Evolutionary conservation across 2,113 vertebrate species (phyloP).

Genomic region (Pangasianodon hypophthalmus): DNA sequence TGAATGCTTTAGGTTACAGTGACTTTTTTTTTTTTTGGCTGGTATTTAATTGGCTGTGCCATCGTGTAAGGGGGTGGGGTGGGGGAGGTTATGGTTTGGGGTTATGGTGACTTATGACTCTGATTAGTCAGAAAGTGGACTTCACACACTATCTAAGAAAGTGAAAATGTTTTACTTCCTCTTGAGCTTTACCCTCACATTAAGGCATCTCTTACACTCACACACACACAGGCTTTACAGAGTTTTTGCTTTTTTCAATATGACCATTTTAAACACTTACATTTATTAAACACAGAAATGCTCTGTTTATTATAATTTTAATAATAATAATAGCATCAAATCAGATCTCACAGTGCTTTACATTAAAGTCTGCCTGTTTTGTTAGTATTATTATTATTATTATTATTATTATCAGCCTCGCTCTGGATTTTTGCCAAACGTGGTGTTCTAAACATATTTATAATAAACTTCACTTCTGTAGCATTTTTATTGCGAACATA

Average conservation of each 20-base stretch:
- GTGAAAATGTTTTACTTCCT: background rate
- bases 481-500: conserved; percentile 1
- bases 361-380: background rate
- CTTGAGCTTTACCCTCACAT: background rate
- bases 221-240: background rate
- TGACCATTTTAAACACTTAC: background rate
- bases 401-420: background rate
- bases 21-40: background rate
- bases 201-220: background rate
- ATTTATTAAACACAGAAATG: background rate
- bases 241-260: background rate
- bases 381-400: background rate
- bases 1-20: background rate
- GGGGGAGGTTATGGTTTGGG: background rate
- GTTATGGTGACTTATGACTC: conserved; percentile 30
- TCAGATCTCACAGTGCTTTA: background rate
- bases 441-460: background rate
- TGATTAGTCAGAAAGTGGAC: background rate
- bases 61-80: background rate
- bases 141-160: background rate
- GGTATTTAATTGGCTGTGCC: background rate
- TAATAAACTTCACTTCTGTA: conserved; percentile 5
- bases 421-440: conserved; percentile 13
- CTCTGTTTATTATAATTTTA: background rate
- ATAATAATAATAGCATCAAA: background rate